These are phyloP conservation scores for Schizopygopsis malacanthus DNA, from an alignment of 2,797 vertebrate genomes.

Conservation along the genomic window DNA sequence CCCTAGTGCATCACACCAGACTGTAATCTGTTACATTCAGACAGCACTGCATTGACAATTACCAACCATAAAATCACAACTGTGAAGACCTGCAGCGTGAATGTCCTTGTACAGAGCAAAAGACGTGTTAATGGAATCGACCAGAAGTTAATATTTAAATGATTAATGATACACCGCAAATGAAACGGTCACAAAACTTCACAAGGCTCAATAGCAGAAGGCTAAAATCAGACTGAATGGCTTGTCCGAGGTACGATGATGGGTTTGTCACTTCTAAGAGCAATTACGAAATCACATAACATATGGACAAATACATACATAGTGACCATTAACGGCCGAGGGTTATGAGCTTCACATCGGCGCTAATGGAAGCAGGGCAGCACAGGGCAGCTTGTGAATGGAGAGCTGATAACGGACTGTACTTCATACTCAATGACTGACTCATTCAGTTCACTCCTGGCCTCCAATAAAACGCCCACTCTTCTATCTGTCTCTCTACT, in stretches of 20 bases:
- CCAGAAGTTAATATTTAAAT: not conserved
- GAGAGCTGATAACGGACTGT: conserved; percentile 1
- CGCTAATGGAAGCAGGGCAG: conserved; percentile 23
- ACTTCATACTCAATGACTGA: conserved; percentile 26
- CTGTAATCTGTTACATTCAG: conserved; percentile 26
- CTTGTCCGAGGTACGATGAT: not conserved
- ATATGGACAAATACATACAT: not conserved
- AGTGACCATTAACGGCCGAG: not conserved
- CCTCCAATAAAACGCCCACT: conserved; percentile 35
- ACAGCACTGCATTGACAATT: conserved; percentile 24
- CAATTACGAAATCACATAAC: not conserved
- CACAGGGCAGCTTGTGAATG: conserved; percentile 30
- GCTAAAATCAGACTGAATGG: not conserved
- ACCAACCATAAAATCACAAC: conserved; percentile 26
- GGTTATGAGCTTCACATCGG: not conserved
- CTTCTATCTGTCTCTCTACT: conserved; percentile 3
- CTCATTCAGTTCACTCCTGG: conserved; percentile 15
- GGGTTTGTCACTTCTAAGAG: not conserved
- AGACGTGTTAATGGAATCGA: not conserved
- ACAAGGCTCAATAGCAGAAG: not conserved
- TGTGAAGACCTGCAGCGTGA: conserved; percentile 6
- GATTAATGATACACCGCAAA: not conserved
- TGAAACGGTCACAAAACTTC: not conserved
- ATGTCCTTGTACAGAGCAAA: not conserved
- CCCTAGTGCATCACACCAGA: conserved; percentile 8